phyloP scores from a whole-genome alignment of 1,140 invertebrate genomes.

The Schlechtendalia chinensis region DNA sequence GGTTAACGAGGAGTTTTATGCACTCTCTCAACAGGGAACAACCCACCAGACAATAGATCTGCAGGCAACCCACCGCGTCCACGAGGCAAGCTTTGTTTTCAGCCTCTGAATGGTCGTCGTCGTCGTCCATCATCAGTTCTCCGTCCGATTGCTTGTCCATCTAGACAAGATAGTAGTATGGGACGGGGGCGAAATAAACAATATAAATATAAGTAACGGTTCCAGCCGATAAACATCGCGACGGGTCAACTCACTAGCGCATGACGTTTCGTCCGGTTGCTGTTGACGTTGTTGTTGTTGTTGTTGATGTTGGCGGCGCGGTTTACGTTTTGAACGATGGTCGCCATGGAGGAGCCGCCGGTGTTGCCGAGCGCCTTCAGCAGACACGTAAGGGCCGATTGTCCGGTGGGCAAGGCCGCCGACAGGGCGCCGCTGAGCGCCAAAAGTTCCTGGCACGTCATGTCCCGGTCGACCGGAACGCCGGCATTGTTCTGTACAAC shows the following conservation, averaged over 20 bases:
- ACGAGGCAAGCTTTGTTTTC: slow-evolving; percentile 47
- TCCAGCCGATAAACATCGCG: too few species aligned
- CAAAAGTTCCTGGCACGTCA: slow-evolving; percentile 89
- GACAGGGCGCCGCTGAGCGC: slow-evolving; percentile 86
- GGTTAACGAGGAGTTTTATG: slow-evolving; percentile 73
- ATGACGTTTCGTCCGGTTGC: neutral
- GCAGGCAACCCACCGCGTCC: slow-evolving; percentile 51
- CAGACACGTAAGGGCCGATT: slow-evolving; percentile 77
- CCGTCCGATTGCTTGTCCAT: slow-evolving; percentile 42
- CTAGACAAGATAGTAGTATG: neutral
- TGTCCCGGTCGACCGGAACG: slow-evolving; percentile 58
- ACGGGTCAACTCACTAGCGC: neutral
- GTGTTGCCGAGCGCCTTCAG: slow-evolving; percentile 75
- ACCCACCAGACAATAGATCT: slow-evolving; percentile 52
- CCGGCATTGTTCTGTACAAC: neutral
- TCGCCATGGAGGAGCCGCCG: neutral
- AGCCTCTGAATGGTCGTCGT: slow-evolving; percentile 37
- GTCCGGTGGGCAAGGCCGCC: slow-evolving; percentile 83
- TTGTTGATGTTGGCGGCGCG: slow-evolving; percentile 2
- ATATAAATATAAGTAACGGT: too few species aligned
- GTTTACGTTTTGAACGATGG: slow-evolving; percentile 23
- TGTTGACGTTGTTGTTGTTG: neutral
- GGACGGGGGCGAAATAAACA: neutral
- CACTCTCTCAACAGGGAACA: slow-evolving; percentile 60
- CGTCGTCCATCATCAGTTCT: slow-evolving; percentile 49